Conservation (phyloP, 1,140 invertebrate species). For the Achroia grisella region DNA sequence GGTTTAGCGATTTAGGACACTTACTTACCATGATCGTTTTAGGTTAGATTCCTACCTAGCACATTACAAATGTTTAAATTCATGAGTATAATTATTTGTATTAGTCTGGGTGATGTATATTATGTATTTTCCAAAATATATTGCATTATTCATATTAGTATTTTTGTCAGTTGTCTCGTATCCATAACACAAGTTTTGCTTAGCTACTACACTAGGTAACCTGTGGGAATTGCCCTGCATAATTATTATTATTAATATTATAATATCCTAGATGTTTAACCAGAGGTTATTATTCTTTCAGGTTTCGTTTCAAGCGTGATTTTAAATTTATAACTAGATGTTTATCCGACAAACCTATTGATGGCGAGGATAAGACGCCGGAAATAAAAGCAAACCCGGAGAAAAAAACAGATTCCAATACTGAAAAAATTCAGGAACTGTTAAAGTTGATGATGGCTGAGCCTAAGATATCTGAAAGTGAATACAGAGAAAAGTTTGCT, state of each 20-base stretch:
- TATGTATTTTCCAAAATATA: too few relatives aligned
- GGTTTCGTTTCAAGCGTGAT: slow-evolving; percentile 44
- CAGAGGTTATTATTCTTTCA: slow-evolving; percentile 20
- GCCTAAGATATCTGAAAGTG: slow-evolving; percentile 46
- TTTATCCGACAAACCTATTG: slow-evolving; percentile 52
- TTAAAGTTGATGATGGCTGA: slow-evolving; percentile 61
- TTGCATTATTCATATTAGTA: too few relatives aligned
- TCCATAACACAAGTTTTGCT: too few relatives aligned
- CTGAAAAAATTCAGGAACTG: slow-evolving; percentile 62
- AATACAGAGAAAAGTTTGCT: slow-evolving; percentile 51
- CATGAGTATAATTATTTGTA: too few relatives aligned
- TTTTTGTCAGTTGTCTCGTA: too few relatives aligned
- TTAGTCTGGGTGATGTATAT: too few relatives aligned
- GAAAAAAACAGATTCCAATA: slow-evolving; percentile 29
- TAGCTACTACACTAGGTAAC: neutral
- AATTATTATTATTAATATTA: too few relatives aligned
- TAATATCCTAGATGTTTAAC: too few relatives aligned
- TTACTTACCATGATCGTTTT: too few relatives aligned
- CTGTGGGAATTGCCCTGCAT: neutral
- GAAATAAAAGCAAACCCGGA: slow-evolving; percentile 28
- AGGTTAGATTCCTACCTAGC: too few relatives aligned
- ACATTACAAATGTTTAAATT: too few relatives aligned
- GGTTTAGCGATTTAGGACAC: too few relatives aligned
- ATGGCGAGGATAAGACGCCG: slow-evolving; percentile 31
- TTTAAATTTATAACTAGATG: slow-evolving; percentile 39